Evolutionary conservation across 1,140 invertebrate genomes (phyloP).

Genomic region (Pachypsylla venusta): DNA sequence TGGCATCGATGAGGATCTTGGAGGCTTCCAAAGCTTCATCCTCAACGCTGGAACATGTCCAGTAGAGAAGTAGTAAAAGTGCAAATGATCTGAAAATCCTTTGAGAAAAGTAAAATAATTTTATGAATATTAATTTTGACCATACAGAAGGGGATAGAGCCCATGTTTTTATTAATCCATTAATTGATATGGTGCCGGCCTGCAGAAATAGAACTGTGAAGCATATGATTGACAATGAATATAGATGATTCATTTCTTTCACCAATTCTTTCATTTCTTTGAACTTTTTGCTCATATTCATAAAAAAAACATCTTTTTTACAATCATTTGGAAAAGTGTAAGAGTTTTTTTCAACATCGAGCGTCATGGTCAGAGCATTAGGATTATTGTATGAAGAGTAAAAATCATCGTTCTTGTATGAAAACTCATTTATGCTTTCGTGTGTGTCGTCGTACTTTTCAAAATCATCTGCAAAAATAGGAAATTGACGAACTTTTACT

Average conservation of each 20-base stretch:
- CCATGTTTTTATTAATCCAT: neutral
- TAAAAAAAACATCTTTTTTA: neutral
- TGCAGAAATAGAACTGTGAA: neutral
- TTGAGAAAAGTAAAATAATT: neutral
- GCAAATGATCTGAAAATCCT: neutral
- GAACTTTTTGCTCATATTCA: neutral
- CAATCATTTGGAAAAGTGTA: neutral
- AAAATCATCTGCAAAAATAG: too few species aligned
- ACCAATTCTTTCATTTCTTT: neutral
- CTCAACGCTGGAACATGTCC: constrained; percentile 1
- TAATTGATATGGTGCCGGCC: neutral
- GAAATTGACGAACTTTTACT: too few species aligned
- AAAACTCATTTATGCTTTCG: neutral
- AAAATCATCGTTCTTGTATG: constrained; percentile 1
- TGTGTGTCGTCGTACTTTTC: too few species aligned
- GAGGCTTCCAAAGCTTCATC: neutral
- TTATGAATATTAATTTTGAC: neutral
- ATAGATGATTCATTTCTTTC: neutral
- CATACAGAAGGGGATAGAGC: neutral
- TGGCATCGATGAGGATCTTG: constrained; percentile 1
- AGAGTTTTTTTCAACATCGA: neutral
- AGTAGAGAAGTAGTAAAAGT: neutral
- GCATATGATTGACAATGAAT: neutral
- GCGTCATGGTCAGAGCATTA: neutral
- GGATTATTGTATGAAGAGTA: constrained; percentile 4